These are phyloP conservation scores for Aldabrachelys gigantea DNA, from an alignment of 2,113 vertebrate species.

Conservation along the genomic window DNA sequence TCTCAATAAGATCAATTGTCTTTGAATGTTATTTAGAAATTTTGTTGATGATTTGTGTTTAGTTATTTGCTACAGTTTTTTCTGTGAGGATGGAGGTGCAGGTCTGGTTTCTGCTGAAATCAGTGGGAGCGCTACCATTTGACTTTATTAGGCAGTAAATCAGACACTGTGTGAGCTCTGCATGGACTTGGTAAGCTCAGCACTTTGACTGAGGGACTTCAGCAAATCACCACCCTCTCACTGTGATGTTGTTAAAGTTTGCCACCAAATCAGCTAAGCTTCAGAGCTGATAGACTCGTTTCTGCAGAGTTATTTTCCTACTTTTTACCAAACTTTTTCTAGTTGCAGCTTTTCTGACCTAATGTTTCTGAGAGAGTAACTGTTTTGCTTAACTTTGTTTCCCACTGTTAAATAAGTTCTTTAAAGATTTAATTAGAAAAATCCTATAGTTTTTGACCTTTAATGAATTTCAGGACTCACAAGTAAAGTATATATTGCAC, in stretches of 20 bases:
- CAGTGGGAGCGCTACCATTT: background rate
- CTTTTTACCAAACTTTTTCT: background rate
- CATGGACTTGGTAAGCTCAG: background rate
- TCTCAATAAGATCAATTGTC: background rate
- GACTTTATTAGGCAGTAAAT: background rate
- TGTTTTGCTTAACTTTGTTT: background rate
- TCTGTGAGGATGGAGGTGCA: background rate
- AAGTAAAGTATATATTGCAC: slow-evolving; percentile 22
- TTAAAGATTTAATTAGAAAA: slow-evolving; percentile 7
- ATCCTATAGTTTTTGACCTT: slow-evolving; percentile 43
- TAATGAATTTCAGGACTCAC: slow-evolving; percentile 30
- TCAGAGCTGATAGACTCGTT: background rate
- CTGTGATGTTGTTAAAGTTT: background rate
- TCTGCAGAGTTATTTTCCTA: background rate
- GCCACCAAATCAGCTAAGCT: background rate
- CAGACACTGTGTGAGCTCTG: background rate
- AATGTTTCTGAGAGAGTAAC: background rate
- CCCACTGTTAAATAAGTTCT: background rate
- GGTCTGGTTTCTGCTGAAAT: background rate
- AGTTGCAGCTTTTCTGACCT: background rate
- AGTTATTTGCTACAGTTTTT: background rate
- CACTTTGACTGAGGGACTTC: background rate
- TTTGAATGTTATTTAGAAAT: background rate
- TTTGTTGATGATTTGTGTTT: background rate
- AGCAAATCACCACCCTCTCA: background rate